Base-by-base conservation (phyloP, 2,888 invertebrate species). In the Oligia latruncula region DNA sequence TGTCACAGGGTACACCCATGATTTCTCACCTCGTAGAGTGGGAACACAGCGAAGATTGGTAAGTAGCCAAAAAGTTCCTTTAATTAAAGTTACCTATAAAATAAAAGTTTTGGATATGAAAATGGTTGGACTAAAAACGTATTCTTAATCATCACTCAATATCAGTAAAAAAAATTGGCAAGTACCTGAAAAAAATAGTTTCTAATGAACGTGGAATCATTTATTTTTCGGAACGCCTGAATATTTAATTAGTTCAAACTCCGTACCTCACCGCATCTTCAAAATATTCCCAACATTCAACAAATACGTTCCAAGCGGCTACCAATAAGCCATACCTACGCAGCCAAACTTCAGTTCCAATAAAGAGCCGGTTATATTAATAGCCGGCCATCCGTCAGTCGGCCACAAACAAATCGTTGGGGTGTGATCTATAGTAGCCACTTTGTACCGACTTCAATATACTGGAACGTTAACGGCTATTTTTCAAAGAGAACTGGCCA, bases 1-100 rank as follows among this genome's bases (percentile, higher is more conserved):
- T 99, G 1, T 98, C 99, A 0, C 97, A 98, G 55, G 98, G 98
- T 2, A 99, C 99, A 0, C 98, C 98, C 0, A 98, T 98, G 97
- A 97, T 99, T 68, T 97, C 98, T 0, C 98, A 99, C 8, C 95
- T 98, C 4, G 97, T 99, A n/a, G 97, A 97, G 85, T 99, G 99
- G 99, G 98, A 99, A 88, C 99, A 99, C 90, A 97, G 97, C 35
- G 97, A 98, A 82, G 97, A 98, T 82, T 98, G 98, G 98, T 97
- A 89, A 94, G 95, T 87, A 46, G 9, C 8, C 0, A 49, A 55
- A 43, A 29, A 43, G 2, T n/a, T 52, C 3, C 29, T 20, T n/a
- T 77, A 8, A 29, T 4, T 49, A 20, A 29, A 20, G 1, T 46
- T 11, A 0, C 4, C 2, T 40, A 40, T 4, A 71, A 6, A 52